phyloP scores from a whole-genome alignment of 2,113 vertebrate genomes.

The Gallinago undulata region DNA sequence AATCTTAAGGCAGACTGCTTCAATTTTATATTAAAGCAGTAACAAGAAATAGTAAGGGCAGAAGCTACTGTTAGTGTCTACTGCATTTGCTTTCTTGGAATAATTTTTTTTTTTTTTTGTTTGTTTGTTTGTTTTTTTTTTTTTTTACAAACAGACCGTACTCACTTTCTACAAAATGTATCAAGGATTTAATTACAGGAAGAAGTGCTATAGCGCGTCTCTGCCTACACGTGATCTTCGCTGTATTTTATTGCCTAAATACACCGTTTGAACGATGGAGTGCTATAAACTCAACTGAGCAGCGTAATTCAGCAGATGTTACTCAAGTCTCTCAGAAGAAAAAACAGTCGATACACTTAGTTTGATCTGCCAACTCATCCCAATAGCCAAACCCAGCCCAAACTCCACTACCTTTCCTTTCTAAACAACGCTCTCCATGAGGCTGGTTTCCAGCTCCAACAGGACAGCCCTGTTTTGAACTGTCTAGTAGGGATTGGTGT shows the following conservation, averaged over 20 bases:
- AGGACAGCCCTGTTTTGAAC: not conserved
- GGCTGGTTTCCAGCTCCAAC: not conserved
- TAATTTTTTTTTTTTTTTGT: too few relatives aligned
- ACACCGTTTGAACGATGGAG: not conserved
- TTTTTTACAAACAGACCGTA: not conserved
- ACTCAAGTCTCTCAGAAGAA: not conserved
- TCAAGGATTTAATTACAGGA: not conserved
- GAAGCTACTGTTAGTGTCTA: not conserved
- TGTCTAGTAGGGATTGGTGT: not conserved
- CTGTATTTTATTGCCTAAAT: not conserved
- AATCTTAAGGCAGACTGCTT: not conserved
- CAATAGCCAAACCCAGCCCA: not conserved
- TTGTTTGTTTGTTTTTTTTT: not conserved
- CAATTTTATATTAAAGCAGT: not conserved
- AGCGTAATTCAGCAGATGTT: not conserved
- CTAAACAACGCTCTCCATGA: not conserved
- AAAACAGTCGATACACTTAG: not conserved
- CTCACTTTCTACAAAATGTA: not conserved
- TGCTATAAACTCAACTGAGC: not conserved
- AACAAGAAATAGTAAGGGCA: not conserved
- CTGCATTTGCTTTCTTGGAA: not conserved
- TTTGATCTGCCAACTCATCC: not conserved
- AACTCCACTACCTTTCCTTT: not conserved
- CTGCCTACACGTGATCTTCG: not conserved
- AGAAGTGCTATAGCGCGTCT: not conserved